These are phyloP conservation scores for Urophycis tenuis DNA, from an alignment of 2,797 vertebrate species.

Conservation along the genomic window DNA sequence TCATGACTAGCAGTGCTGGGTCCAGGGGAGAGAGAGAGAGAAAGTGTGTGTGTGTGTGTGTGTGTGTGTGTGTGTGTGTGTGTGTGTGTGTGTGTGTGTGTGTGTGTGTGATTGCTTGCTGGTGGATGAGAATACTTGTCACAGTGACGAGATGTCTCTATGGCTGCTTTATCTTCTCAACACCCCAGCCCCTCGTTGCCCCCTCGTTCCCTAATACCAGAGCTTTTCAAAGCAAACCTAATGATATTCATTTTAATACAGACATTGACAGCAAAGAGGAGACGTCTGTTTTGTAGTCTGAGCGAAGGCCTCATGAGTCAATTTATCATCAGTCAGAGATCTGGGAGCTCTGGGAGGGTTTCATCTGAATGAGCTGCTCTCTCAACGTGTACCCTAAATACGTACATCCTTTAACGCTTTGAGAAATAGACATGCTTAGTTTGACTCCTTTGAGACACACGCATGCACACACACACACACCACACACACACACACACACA, in stretches of 20 bases:
- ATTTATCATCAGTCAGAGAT: slow-evolving; percentile 27
- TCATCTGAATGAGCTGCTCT: slow-evolving; percentile 33
- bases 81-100: no score
- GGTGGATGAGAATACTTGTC: slow-evolving; percentile 51
- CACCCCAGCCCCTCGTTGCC: slow-evolving; percentile 17
- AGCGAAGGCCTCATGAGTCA: slow-evolving; percentile 22
- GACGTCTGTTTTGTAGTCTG: slow-evolving; percentile 16
- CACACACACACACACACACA: slow-evolving; percentile 26
- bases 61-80: no score
- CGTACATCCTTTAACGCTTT: no score
- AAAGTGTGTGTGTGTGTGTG: no score
- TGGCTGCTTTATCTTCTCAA: slow-evolving; percentile 37
- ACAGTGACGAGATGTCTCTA: slow-evolving; percentile 56
- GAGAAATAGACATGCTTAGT: no score
- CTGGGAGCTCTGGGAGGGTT: slow-evolving; percentile 33
- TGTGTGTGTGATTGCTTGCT: slow-evolving; percentile 21
- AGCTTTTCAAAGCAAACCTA: slow-evolving; percentile 22
- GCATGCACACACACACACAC: no score
- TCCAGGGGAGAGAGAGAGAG: slow-evolving; percentile 2
- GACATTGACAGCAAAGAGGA: slow-evolving; percentile 21
- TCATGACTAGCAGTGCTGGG: slow-evolving; percentile 40
- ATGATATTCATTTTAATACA: slow-evolving; percentile 32
- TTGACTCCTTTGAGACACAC: no score
- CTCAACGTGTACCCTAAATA: no score
- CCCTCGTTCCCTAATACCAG: not conserved